Base-by-base conservation (phyloP, 2,113 vertebrate species). In the Leptobrachium leishanense region DNA sequence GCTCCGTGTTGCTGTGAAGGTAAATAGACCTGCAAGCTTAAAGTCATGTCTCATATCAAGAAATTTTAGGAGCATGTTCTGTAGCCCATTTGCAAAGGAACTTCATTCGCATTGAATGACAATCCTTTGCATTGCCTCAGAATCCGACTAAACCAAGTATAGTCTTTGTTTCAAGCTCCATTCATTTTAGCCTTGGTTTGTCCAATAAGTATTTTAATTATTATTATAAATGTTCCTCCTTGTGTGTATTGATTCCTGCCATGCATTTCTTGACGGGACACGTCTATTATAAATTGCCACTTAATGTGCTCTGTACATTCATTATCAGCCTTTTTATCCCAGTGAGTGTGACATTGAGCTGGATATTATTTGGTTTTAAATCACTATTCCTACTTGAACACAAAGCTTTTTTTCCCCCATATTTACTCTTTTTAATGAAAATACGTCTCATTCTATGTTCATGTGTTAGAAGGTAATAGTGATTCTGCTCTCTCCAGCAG, bases 161-260 rank as follows among this genome's bases (percentile, higher is more conserved):
- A 31, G 20, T 31, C 20, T 31, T 50, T 5, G 4, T 50, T 50
- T 8, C 46, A 50, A 50, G 46, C 46, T 50, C 46, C 46, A 50
- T 50, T 50, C 46, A 50, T 50, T 50, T 50, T 50, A 50, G 46
- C 8, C 8, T 50, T 50, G 4, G 8, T 50, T 50, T 50, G 4
- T 50, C 8, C 8, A 8, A 4, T 50, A 31, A 31, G 12, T 2
- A 11, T 13, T 59, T 59, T 13, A 59, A 12, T 59, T 12, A 59
- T 59, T 74, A 57, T 74, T 68, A 50, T 80, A 63, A 31, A 68
- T 68, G 55, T 50, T 44, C 55, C 68, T 67, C 64, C 41, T 50
- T 42, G 57, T 31, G 70, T 43, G 71, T 57, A 80, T 80, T 80
- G 77, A 80, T 80, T 80, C 43, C 71, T 68, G 46, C 72, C 74